Percentiles rank a stretch among this genome's conserved stretches.
Conservation (phyloP, 2,113 vertebrate genomes). For the Solenodon paradoxus region DNA sequence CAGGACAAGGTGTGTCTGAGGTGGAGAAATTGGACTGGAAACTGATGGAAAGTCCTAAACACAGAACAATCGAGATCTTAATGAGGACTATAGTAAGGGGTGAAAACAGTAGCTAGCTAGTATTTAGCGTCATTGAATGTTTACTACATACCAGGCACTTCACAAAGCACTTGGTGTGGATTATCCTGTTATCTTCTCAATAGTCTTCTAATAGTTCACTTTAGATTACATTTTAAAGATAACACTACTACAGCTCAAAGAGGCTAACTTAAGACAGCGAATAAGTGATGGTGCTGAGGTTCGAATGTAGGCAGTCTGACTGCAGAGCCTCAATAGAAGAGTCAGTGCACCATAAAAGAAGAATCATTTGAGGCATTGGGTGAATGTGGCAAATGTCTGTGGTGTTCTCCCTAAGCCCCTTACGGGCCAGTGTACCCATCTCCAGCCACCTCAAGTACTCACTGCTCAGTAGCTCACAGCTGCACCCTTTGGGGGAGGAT, state of each 20-base stretch:
- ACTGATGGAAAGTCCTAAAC: background rate
- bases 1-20: background rate
- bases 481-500: background rate
- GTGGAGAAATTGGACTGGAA: background rate
- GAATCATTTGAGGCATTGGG: background rate
- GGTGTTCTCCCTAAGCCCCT: background rate
- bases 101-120: slow-evolving; percentile 21
- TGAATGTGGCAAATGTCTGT: background rate
- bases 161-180: background rate
- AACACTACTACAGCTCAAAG: background rate
- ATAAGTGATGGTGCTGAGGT: background rate
- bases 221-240: background rate
- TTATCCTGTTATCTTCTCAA: background rate
- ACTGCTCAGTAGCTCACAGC: background rate
- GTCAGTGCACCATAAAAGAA: background rate
- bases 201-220: background rate
- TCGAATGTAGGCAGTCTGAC: background rate
- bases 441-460: background rate
- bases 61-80: background rate
- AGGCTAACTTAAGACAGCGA: background rate
- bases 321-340: background rate
- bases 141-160: background rate
- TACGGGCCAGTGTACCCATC: background rate
- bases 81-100: background rate
- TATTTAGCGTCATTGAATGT: background rate